Evolutionary conservation across 2,888 invertebrate species (phyloP).

Genomic region (Synergus gifuensis): DNA sequence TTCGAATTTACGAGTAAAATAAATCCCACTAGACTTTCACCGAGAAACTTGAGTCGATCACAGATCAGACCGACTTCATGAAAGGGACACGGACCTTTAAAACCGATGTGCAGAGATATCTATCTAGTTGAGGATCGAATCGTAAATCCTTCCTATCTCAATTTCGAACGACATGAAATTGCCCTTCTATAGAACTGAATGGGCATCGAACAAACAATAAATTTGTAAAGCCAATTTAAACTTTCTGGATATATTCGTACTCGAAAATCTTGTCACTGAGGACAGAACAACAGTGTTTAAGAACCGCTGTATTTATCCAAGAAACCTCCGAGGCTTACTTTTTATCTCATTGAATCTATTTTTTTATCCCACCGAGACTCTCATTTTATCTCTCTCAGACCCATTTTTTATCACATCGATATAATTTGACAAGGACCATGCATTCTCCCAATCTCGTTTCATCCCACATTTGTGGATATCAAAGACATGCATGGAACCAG

Average conservation of each 20-base stretch:
- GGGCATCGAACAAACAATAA: conserved; percentile 36
- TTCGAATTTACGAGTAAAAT: conserved; percentile 12
- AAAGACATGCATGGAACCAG: background rate
- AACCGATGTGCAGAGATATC: conserved; percentile 29
- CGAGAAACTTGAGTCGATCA: conserved; percentile 30
- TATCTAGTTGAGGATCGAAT: conserved; percentile 25
- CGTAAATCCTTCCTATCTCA: conserved; percentile 34
- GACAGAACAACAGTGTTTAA: background rate
- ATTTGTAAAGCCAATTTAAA: conserved; percentile 21
- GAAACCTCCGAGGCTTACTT: background rate
- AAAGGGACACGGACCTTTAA: conserved; percentile 26
- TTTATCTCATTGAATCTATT: background rate
- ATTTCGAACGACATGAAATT: conserved; percentile 26
- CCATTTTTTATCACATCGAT: background rate
- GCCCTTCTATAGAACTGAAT: conserved; percentile 23
- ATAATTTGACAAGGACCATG: background rate
- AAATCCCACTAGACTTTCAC: conserved; percentile 32
- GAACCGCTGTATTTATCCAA: background rate
- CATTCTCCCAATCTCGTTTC: background rate
- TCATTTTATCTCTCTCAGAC: background rate
- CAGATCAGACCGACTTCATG: conserved; percentile 28
- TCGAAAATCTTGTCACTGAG: conserved; percentile 8
- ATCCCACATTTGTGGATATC: background rate
- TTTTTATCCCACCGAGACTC: background rate
- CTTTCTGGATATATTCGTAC: background rate